Evolutionary conservation across 1,140 invertebrate genomes (phyloP), one percentile per base, ranked within the genome.

Genomic region (Cephus cinctus): DNA sequence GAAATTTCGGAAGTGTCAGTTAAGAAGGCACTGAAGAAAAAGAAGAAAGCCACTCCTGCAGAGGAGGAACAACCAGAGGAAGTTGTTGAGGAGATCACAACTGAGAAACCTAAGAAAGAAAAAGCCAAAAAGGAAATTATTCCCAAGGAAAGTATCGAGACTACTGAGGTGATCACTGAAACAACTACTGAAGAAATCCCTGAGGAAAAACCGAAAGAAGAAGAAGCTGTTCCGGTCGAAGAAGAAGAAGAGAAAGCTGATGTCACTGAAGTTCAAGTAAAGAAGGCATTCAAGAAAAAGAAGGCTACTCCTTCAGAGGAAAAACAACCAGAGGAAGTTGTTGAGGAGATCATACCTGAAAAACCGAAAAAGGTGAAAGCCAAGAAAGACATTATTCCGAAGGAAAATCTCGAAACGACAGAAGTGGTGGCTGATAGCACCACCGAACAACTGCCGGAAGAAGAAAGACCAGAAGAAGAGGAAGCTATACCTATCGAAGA

Each of bases 111-210:
- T 18, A 34, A 42, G 30, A 18, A 36, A 36, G 34, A 9, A 36
- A 8, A 14, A 36, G 27, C 46, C 25, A 15, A 20, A 11, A 64
- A 72, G 46, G 61, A 76, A 40, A 45, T 69, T 23, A 57, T 67
- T 18, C 27, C 56, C 4, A 57, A 63, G 30, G 68, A 67, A 34
- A 27, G 6, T 1, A 31, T 19, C 4, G 21, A 44, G 9, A 25
- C n/a, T 9, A 23, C 23, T 8, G 42, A 44, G 20, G 40, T 16
- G 19, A 21, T 42, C 16, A 5, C 14, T 5, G 40, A 25, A 42
- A 21, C 5, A 25, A 22, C 18, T n/a, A 21, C 22, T n/a, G 19
- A 42, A 11, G 21, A 22, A 6, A 11, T 19, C 4, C n/a, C n/a
- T 9, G 40, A 42, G 15, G 40, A 16, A 3, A 25, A 30, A 30